Evolutionary conservation across 2,888 invertebrate genomes (phyloP).

Genomic region (Copidosoma aretas): DNA sequence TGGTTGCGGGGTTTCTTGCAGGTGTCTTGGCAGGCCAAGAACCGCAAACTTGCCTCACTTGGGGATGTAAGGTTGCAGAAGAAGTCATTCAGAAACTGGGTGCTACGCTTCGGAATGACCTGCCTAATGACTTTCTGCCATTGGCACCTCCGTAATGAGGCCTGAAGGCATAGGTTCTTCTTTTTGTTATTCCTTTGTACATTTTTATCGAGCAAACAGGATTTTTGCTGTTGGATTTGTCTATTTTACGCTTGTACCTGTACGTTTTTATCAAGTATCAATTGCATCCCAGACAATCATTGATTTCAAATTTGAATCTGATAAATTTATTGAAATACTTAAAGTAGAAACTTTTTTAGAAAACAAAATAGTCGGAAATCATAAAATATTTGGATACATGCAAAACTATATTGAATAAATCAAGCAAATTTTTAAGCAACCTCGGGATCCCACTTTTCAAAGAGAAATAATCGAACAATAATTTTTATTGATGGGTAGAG

Average conservation of each 20-base stretch:
- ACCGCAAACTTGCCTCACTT: slow-evolving; percentile 56
- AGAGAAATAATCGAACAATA: too few relatives aligned
- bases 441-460: too few relatives aligned
- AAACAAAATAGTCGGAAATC: too few relatives aligned
- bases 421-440: too few relatives aligned
- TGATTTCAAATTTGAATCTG: too few relatives aligned
- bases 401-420: too few relatives aligned
- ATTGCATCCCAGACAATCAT: not conserved
- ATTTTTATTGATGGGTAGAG: too few relatives aligned
- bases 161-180: not conserved
- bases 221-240: too few relatives aligned
- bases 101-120: slow-evolving; percentile 48
- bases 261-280: not conserved
- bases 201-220: too few relatives aligned
- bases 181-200: not conserved
- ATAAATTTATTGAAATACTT: too few relatives aligned
- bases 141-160: slow-evolving; percentile 1
- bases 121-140: slow-evolving; percentile 49
- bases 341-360: too few relatives aligned
- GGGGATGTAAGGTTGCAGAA: slow-evolving; percentile 54
- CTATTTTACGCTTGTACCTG: not conserved
- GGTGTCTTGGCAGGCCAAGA: slow-evolving; percentile 54
- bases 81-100: slow-evolving; percentile 53
- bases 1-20: slow-evolving; percentile 61
- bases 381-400: too few relatives aligned